These are phyloP conservation scores for Allacma fusca DNA, from an alignment of 2,888 invertebrate species.

Conservation along the genomic window DNA sequence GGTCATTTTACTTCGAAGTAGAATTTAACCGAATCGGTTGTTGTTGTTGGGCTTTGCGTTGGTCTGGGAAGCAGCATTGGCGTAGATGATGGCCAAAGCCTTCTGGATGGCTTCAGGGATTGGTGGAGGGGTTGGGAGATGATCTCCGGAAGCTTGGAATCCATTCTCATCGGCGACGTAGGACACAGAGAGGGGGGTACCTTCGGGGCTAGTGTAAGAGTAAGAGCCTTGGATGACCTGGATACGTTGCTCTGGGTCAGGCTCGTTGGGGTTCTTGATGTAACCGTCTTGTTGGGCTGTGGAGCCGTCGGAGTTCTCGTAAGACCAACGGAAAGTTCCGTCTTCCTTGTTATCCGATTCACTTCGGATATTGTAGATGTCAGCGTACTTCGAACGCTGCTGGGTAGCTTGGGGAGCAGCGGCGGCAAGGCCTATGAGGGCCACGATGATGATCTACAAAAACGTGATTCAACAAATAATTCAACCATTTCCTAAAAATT, in stretches of 20 bases:
- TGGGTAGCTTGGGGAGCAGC: constrained; percentile 28
- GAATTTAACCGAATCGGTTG: no score
- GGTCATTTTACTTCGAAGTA: no score
- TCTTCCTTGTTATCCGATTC: constrained; percentile 34
- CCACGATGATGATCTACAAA: constrained; percentile 21
- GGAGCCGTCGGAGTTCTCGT: constrained; percentile 37
- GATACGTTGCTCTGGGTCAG: constrained; percentile 29
- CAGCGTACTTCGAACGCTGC: constrained; percentile 33
- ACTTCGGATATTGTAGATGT: constrained; percentile 30
- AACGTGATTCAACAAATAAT: no score
- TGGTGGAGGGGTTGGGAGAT: constrained; percentile 84
- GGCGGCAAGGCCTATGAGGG: constrained; percentile 24
- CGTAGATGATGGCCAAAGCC: constrained; percentile 79
- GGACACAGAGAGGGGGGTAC: constrained; percentile 26
- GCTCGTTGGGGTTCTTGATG: constrained; percentile 33
- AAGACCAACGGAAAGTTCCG: constrained; percentile 31
- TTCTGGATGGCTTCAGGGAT: constrained; percentile 86
- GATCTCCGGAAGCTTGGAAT: constrained; percentile 81
- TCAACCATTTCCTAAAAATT: no score
- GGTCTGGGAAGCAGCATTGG: constrained; percentile 51
- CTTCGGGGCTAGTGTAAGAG: constrained; percentile 42
- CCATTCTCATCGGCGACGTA: constrained; percentile 65
- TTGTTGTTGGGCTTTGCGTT: background rate
- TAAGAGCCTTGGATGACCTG: constrained; percentile 39
- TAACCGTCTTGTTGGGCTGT: constrained; percentile 28